phyloP scores from a whole-genome alignment of 2,888 invertebrate genomes.

The Thumatha senex region DNA sequence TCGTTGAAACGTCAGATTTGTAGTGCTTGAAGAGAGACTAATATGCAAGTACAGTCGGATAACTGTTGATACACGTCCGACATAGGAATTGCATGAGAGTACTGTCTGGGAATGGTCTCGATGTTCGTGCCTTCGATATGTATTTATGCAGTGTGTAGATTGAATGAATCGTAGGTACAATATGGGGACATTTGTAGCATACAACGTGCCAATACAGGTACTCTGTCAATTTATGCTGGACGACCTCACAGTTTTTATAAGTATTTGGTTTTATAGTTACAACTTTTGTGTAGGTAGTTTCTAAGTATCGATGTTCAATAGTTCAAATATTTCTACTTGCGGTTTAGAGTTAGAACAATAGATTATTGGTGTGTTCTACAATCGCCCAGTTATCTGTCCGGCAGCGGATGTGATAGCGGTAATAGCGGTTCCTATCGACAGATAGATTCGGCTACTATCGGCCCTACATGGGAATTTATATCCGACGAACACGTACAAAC shows the following conservation, averaged over 20 bases:
- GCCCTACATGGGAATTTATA: conserved; percentile 66
- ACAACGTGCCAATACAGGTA: neutral
- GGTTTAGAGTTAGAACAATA: conserved; percentile 60
- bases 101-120: conserved; percentile 48
- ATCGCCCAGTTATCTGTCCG: conserved; percentile 57
- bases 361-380: conserved; percentile 59
- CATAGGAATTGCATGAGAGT: conserved; percentile 48
- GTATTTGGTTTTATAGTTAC: neutral
- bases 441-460: conserved; percentile 68
- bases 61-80: conserved; percentile 37
- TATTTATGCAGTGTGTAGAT: neutral
- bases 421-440: conserved; percentile 68
- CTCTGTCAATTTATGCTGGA: too few relatives aligned
- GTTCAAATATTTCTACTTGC: conserved; percentile 39
- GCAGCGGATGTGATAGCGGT: conserved; percentile 76
- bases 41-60: conserved; percentile 28
- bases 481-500: conserved; percentile 29
- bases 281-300: too few relatives aligned
- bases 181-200: neutral
- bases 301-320: too few relatives aligned
- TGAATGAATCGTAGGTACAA: neutral
- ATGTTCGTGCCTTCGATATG: conserved; percentile 3
- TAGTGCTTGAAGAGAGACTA: conserved; percentile 15
- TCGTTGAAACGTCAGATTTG: conserved; percentile 21
- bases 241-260: too few relatives aligned